Evolutionary conservation across 2,797 vertebrate species (phyloP), one percentile per base, ranked within the genome.

Genomic region (Cryptoblepharus egeriae): DNA sequence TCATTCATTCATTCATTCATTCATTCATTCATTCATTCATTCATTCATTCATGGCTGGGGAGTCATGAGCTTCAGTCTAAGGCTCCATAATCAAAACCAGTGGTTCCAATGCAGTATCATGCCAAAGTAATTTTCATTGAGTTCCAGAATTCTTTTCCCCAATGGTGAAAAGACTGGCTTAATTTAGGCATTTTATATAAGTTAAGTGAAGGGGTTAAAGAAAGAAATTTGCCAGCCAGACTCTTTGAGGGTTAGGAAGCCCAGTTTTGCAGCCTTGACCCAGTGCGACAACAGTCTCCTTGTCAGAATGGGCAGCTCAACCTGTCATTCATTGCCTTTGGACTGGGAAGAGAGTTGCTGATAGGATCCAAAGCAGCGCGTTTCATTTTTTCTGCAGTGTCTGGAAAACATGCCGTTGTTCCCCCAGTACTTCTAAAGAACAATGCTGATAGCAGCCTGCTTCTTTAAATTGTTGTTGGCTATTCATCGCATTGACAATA

Each of bases 351-450:
- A 0, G 42, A 89, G 85, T 69, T 92, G 88, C 89, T 92, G 91
- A 92, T 90, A 89, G 87, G 87, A 88, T 90, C 86, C 87, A 92
- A 89, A 92, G 90, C 88, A 92, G 86, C 90, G 90, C 91, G 92
- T 93, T 87, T 64, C 78, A 73, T 87, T 91, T 91, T 91, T 87
- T 16, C 81, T 91, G 2, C 61, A 82, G 73, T 67, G 57, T 74
- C 75, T 82, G 76, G 78, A 83, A 90, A 90, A 85, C 69, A 77
- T 26, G 22, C 82, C 87, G 75, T 84, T 88, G n/a, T 67, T 87
- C 73, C 86, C n/a, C 7, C 52, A 30, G 2, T 35, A 75, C 61
- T 79, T 86, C 81, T 79, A 83, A 88, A 88, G 88, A 93, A 92
- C 85, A 91, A 89, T 87, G 83, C 87, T 85, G 92, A 87, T 83